phyloP scores from a whole-genome alignment of 2,113 vertebrate genomes.

The Eupsittula cactorum region DNA sequence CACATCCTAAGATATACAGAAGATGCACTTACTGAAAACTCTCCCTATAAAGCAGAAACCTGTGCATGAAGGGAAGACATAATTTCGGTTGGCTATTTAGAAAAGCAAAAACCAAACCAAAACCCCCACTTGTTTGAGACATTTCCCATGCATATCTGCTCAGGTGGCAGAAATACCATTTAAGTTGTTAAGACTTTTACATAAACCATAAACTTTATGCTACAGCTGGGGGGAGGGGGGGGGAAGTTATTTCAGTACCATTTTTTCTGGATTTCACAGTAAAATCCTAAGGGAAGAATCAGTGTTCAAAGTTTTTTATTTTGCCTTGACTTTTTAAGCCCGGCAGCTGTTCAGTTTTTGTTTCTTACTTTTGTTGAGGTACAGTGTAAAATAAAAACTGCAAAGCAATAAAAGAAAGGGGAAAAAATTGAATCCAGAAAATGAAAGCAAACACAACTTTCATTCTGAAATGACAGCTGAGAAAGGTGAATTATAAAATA shows the following conservation, averaged over 20 bases:
- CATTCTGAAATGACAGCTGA: neutral
- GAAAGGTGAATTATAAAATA: neutral
- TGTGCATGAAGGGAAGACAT: neutral
- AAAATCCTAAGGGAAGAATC: neutral
- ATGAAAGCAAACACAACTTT: neutral
- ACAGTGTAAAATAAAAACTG: neutral
- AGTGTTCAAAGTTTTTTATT: neutral
- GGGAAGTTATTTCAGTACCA: neutral
- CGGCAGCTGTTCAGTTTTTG: neutral
- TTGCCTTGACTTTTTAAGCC: neutral
- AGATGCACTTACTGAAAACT: neutral
- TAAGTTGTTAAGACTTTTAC: neutral
- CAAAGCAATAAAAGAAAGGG: neutral
- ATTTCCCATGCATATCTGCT: neutral
- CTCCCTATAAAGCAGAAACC: neutral
- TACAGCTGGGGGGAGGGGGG: rapidly evolving
- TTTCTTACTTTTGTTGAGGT: neutral
- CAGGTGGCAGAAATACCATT: neutral
- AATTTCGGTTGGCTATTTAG: neutral
- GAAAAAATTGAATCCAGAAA: neutral
- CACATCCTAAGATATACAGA: neutral
- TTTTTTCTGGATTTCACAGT: neutral
- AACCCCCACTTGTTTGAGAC: neutral
- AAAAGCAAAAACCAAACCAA: neutral
- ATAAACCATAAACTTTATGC: neutral